These are phyloP conservation scores for Tachypleus tridentatus DNA, from an alignment of 1,140 invertebrate genomes.

Conservation along the genomic window DNA sequence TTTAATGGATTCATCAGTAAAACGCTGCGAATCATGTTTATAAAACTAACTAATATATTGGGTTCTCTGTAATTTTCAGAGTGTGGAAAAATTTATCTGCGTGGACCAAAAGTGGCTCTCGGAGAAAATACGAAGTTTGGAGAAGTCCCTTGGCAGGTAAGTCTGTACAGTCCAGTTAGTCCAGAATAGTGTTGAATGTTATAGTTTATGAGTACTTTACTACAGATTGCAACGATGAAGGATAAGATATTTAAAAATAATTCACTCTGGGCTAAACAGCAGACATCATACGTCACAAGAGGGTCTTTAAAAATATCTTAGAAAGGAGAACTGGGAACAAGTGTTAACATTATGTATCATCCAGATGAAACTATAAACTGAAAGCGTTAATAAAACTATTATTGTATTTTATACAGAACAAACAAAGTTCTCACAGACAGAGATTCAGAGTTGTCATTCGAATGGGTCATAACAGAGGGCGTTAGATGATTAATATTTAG, in stretches of 20 bases:
- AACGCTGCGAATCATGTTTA: too few relatives aligned
- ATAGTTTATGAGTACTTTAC: not conserved
- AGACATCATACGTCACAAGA: not conserved
- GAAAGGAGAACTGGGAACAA: too few relatives aligned
- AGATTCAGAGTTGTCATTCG: not conserved
- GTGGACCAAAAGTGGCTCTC: constrained; percentile 27
- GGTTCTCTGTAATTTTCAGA: constrained; percentile 16
- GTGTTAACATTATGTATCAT: too few relatives aligned
- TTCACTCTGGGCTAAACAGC: not conserved
- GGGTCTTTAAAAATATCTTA: not conserved
- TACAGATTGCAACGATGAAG: not conserved
- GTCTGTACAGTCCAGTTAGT: not conserved
- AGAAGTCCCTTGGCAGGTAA: constrained; percentile 26
- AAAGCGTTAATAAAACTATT: not conserved
- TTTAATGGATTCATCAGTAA: too few relatives aligned
- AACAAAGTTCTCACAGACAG: not conserved
- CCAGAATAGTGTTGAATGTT: not conserved
- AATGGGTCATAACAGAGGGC: not conserved
- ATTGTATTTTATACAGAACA: not conserved
- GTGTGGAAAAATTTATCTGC: constrained; percentile 24
- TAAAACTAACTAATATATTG: too few relatives aligned
- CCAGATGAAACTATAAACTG: too few relatives aligned
- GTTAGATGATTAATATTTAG: not conserved
- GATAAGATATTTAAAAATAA: not conserved
- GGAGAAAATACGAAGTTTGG: constrained; percentile 27